Percentiles rank a stretch among this genome's conserved stretches.
Evolutionary conservation across 2,888 invertebrate genomes (phyloP).

Genomic region (Polymixis lichenea): DNA sequence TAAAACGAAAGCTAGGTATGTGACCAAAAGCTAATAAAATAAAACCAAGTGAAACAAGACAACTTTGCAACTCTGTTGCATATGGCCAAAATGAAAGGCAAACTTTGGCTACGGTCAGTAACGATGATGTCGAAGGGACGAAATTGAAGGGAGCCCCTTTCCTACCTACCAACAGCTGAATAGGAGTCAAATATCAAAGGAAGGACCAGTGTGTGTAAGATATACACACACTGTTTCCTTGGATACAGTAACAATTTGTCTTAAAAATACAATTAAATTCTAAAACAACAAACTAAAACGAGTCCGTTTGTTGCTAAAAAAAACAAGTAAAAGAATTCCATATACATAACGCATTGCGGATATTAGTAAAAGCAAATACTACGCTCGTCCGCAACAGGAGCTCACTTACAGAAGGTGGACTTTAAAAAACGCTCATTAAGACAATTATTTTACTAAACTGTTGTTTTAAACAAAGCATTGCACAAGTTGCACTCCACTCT

Average conservation of each 20-base stretch:
- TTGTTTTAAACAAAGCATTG: not conserved
- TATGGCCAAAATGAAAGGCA: not conserved
- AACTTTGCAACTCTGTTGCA: not conserved
- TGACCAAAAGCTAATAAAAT: not conserved
- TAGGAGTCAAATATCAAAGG: conserved; percentile 44
- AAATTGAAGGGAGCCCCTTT: conserved; percentile 2
- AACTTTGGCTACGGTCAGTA: not conserved
- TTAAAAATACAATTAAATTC: too few species aligned
- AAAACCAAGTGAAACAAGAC: conserved; percentile 14
- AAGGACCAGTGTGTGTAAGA: not conserved
- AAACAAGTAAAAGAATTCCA: not conserved
- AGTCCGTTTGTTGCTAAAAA: not conserved
- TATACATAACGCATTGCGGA: not conserved
- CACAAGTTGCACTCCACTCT: not conserved
- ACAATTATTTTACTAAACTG: not conserved
- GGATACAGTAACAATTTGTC: conserved; percentile 1
- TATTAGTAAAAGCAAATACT: not conserved
- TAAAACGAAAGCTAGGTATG: not conserved
- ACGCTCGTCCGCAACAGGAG: not conserved
- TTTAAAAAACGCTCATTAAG: not conserved
- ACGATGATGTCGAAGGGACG: conserved; percentile 26
- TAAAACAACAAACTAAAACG: not conserved
- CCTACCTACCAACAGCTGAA: conserved; percentile 1
- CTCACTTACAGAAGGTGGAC: not conserved
- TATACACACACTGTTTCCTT: not conserved